Percentiles rank a stretch among this genome's conserved stretches.
Conservation (phyloP, 2,113 vertebrate species). For the Megaptera novaeangliae region DNA sequence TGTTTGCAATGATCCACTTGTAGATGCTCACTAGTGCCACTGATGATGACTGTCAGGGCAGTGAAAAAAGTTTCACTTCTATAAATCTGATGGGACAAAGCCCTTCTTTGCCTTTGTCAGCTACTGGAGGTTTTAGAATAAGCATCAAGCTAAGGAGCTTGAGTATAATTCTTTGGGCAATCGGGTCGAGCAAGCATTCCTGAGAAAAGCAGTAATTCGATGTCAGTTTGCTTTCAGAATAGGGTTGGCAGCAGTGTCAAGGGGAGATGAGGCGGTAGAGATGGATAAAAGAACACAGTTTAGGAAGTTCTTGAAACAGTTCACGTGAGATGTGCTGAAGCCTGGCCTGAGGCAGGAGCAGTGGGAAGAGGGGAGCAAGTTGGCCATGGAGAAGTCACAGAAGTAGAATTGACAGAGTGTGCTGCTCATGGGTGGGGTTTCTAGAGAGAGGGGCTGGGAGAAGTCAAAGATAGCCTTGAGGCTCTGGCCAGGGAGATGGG, state of each 20-base stretch:
- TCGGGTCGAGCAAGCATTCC: background rate
- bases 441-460: background rate
- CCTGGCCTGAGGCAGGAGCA: background rate
- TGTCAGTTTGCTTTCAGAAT: background rate
- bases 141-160: background rate
- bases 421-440: background rate
- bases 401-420: too few relatives aligned
- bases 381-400: background rate
- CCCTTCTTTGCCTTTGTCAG: background rate
- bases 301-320: background rate
- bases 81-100: background rate
- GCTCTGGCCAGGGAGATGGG: background rate
- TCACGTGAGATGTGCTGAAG: background rate
- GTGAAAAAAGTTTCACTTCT: background rate
- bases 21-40: background rate
- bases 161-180: background rate
- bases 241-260: background rate
- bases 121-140: background rate
- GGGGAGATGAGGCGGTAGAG: background rate
- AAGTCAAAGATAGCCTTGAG: background rate
- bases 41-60: background rate
- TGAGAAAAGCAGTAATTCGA: background rate
- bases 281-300: background rate
- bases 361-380: too few relatives aligned
- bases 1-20: background rate